These are phyloP conservation scores for Drosophila fuyamai DNA, from an alignment of 1,140 invertebrate genomes.

Conservation along the genomic window DNA sequence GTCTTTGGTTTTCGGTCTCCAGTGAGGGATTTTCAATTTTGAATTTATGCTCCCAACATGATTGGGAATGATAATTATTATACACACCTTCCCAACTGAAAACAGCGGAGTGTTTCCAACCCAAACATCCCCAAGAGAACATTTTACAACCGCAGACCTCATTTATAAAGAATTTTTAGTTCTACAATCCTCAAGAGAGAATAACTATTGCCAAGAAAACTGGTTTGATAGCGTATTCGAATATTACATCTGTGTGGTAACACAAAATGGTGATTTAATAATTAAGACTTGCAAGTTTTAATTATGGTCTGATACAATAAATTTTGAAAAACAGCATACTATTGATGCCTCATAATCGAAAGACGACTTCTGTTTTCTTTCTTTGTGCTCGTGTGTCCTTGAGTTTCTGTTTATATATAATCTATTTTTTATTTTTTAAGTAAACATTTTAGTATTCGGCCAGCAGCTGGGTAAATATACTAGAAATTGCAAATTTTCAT, in stretches of 20 bases:
- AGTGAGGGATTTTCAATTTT: conserved; percentile 49
- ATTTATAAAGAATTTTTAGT: not conserved
- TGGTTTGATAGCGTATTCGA: too few relatives aligned
- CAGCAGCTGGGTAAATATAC: conserved; percentile 34
- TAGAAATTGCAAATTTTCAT: conserved; percentile 12
- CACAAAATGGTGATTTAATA: not conserved
- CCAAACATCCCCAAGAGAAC: not conserved
- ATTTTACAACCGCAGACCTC: not conserved
- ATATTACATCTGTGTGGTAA: too few relatives aligned
- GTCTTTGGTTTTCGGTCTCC: conserved; percentile 12
- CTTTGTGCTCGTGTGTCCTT: conserved; percentile 6
- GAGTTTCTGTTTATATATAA: conserved; percentile 9
- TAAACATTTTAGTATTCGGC: conserved; percentile 15
- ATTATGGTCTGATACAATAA: not conserved
- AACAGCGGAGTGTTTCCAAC: not conserved
- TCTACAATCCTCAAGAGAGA: not conserved
- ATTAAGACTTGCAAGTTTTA: not conserved
- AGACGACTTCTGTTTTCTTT: not conserved
- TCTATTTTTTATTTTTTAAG: conserved; percentile 3
- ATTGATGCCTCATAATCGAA: not conserved
- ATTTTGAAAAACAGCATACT: not conserved
- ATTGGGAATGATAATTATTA: conserved; percentile 34
- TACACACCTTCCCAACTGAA: not conserved
- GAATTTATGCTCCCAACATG: conserved; percentile 10
- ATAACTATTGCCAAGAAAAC: too few relatives aligned